Conservation (phyloP, 2,113 vertebrate species). For the Rousettus leschenaultii region DNA sequence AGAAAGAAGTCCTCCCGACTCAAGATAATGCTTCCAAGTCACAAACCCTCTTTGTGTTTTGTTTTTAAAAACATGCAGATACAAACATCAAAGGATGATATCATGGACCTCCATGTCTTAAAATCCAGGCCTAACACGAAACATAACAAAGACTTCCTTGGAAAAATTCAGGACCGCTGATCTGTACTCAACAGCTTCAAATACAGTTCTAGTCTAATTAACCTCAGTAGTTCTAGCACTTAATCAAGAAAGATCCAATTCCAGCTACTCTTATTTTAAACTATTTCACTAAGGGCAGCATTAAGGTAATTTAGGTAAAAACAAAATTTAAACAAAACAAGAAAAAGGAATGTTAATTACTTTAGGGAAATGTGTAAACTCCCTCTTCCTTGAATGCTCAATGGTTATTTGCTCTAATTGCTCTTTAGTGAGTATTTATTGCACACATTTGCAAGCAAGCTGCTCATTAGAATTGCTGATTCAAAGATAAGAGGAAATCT, state of each 20-base stretch:
- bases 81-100: neutral
- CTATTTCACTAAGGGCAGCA: constrained; percentile 42
- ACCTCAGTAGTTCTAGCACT: constrained; percentile 40
- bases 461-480: constrained; percentile 47
- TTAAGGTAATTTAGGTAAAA: constrained; percentile 68
- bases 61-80: neutral
- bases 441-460: constrained; percentile 29
- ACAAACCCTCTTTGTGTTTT: neutral
- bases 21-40: neutral
- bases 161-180: constrained; percentile 26
- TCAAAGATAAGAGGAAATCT: neutral
- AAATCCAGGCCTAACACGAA: neutral
- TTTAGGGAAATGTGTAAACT: constrained; percentile 50
- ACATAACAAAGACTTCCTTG: neutral
- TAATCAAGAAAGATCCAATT: constrained; percentile 49
- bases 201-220: constrained; percentile 55
- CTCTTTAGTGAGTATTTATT: constrained; percentile 65
- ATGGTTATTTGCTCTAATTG: constrained; percentile 66
- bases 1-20: neutral
- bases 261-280: constrained; percentile 45
- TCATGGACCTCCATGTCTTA: neutral
- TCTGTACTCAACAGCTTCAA: constrained; percentile 42
- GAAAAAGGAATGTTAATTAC: constrained; percentile 69
- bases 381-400: constrained; percentile 57
- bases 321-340: constrained; percentile 69